Percentiles rank a stretch among this genome's conserved stretches.
Conservation (phyloP, 2,113 vertebrate species). For the Buteo buteo region DNA sequence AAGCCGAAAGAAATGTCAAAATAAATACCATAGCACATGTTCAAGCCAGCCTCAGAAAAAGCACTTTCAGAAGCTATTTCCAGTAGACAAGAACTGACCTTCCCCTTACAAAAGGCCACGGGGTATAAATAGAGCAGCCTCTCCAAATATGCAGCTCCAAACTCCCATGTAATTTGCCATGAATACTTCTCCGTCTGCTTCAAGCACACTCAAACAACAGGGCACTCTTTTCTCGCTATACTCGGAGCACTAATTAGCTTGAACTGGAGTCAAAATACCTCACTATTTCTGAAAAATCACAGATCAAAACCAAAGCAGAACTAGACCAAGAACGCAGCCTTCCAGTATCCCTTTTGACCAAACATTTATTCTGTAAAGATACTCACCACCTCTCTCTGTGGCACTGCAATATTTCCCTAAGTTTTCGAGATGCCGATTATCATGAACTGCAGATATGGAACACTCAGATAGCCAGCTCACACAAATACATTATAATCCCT, state of each 20-base stretch:
- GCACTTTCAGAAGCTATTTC: neutral
- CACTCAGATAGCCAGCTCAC: neutral
- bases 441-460: fast-evolving
- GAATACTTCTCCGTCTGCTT: neutral
- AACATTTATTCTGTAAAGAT: neutral
- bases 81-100: conserved; percentile 17
- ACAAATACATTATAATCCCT: neutral
- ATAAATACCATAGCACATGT: neutral
- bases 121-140: conserved; percentile 8
- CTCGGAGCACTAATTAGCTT: neutral
- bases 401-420: fast-evolving
- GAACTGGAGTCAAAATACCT: neutral
- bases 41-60: neutral
- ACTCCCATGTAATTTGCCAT: neutral
- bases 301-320: neutral
- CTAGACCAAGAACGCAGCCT: neutral
- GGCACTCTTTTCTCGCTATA: neutral
- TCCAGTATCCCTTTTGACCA: neutral
- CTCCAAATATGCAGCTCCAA: neutral
- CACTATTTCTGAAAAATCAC: neutral
- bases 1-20: neutral
- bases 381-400: neutral
- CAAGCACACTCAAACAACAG: neutral
- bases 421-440: neutral
- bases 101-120: neutral